Evolutionary conservation across 2,113 vertebrate genomes (phyloP).

Genomic region (Sinocyclocheilus rhinocerous): DNA sequence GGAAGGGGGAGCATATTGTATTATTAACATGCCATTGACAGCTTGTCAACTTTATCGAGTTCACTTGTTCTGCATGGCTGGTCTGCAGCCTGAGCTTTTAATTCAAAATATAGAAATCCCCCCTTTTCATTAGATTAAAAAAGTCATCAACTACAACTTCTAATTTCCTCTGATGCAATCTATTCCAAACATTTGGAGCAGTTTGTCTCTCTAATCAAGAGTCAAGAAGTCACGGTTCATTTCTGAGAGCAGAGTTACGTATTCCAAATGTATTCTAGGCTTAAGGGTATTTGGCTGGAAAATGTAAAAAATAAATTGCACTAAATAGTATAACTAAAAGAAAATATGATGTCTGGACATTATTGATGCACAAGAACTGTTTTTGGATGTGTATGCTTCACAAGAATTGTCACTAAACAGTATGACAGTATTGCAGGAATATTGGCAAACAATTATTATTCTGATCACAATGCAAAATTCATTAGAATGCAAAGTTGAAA

Average conservation of each 20-base stretch:
- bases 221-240: not conserved
- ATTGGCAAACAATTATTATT: not conserved
- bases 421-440: not conserved
- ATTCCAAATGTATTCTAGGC: not conserved
- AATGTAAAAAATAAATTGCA: not conserved
- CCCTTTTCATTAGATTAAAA: not conserved
- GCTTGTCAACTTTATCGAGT: conserved; percentile 71
- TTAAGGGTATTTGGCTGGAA: not conserved
- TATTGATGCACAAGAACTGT: not conserved
- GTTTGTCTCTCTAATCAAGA: conserved; percentile 10
- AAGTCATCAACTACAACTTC: not conserved
- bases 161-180: not conserved
- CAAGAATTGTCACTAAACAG: not conserved
- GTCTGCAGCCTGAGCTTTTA: conserved; percentile 21
- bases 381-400: not conserved
- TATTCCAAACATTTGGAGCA: not conserved
- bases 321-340: not conserved
- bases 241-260: not conserved
- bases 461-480: not conserved
- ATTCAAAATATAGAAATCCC: conserved; percentile 32
- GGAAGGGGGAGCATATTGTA: conserved; percentile 76
- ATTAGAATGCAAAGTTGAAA: not conserved
- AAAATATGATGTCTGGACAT: not conserved
- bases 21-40: conserved; percentile 79
- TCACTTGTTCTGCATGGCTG: conserved; percentile 22